Evolutionary conservation across 2,797 vertebrate species (phyloP).

Genomic region (Clangula hyemalis): DNA sequence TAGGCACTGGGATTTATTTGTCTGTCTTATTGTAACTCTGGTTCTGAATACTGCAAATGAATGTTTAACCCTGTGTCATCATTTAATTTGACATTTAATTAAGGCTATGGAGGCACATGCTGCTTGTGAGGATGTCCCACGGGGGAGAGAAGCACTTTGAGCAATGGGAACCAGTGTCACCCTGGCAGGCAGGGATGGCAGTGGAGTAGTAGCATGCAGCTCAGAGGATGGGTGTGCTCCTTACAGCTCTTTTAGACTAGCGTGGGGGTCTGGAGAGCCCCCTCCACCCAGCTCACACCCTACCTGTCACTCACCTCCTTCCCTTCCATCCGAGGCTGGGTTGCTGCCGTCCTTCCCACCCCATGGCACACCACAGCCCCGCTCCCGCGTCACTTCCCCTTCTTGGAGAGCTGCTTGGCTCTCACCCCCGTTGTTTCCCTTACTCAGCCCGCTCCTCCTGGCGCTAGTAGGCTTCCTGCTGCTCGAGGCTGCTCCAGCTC

Average conservation of each 20-base stretch:
- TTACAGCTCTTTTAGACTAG: neutral
- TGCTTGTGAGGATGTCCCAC: fast-evolving
- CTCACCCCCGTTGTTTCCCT: conserved; percentile 37
- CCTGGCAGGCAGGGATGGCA: neutral
- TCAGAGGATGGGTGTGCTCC: neutral
- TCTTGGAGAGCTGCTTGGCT: conserved; percentile 54
- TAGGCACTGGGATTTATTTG: neutral
- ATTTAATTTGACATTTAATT: neutral
- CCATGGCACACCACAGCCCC: neutral
- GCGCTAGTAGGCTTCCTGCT: conserved; percentile 50
- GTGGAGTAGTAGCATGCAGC: neutral
- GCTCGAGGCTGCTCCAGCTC: conserved; percentile 38
- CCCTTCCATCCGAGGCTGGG: neutral
- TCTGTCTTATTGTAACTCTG: conserved; percentile 3
- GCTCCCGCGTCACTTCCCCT: neutral
- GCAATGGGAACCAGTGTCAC: fast-evolving
- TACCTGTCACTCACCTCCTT: neutral
- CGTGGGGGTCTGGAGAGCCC: neutral
- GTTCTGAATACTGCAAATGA: neutral
- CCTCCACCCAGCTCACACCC: neutral
- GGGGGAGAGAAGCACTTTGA: neutral
- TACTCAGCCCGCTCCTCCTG: conserved; percentile 32
- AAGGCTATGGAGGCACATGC: neutral
- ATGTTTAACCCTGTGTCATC: neutral
- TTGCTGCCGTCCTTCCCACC: neutral